A percentile compares a stretch with the other conserved stretches of the same genome.
These are phyloP conservation scores for Arctopsyche grandis DNA, from an alignment of 1,140 invertebrate species.

Conservation along the genomic window DNA sequence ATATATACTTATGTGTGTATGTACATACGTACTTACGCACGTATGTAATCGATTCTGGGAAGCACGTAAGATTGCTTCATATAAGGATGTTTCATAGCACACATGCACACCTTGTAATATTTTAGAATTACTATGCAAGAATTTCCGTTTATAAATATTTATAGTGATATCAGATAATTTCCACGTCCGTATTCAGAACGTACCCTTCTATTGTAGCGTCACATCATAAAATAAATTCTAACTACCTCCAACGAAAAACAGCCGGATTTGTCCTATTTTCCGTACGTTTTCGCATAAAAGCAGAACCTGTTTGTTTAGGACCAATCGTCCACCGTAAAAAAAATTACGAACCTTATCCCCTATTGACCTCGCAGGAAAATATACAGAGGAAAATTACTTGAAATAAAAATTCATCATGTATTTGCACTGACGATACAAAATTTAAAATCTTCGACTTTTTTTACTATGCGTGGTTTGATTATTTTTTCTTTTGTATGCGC, in stretches of 20 bases:
- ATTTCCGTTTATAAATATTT: too few relatives aligned
- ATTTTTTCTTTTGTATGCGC: neutral
- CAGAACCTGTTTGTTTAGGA: conserved; percentile 21
- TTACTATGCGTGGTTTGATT: neutral
- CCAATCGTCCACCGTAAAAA: conserved; percentile 4
- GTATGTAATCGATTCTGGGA: too few relatives aligned
- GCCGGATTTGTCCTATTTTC: conserved; percentile 27
- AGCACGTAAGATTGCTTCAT: too few relatives aligned
- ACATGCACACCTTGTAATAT: too few relatives aligned
- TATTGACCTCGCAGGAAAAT: conserved; percentile 9
- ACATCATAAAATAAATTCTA: conserved; percentile 21
- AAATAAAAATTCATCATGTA: neutral
- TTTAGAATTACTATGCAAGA: too few relatives aligned
- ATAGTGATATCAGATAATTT: too few relatives aligned
- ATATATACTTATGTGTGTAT: too few relatives aligned
- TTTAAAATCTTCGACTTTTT: neutral
- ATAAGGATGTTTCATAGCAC: too few relatives aligned
- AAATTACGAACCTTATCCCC: conserved; percentile 23
- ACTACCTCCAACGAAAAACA: conserved; percentile 1
- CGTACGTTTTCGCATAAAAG: neutral
- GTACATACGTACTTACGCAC: too few relatives aligned
- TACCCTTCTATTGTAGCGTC: neutral
- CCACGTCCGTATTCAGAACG: neutral
- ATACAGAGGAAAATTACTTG: neutral
- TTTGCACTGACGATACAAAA: neutral